Evolutionary conservation across 2,888 invertebrate genomes (phyloP), one percentile per base, ranked within the genome.

Genomic region (Chalcosyrphus nemorum): DNA sequence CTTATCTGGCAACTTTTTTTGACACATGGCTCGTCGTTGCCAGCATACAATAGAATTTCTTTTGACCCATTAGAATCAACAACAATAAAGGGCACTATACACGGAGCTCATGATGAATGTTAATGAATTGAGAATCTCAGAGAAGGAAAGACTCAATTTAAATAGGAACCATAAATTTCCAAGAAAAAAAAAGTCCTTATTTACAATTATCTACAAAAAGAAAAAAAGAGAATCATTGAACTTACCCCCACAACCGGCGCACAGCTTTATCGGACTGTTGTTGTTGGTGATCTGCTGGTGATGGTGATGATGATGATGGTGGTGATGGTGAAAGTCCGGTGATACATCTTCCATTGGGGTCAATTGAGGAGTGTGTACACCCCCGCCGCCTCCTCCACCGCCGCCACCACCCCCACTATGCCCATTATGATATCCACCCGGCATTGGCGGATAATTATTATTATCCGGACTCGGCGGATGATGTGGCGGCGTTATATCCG

Each of bases 161-260:
- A n/a, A n/a, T n/a, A n/a, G n/a, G n/a, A n/a, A n/a, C n/a, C n/a
- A n/a, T n/a, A n/a, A n/a, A 24, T 24, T 24, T 24, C 24, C 24
- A 2, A 24, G 24, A 2, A n/a, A n/a, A n/a, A n/a, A n/a, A n/a
- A n/a, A 24, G 24, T 24, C 24, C 24, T 24, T 24, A 24, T 24
- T 24, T 4, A 24, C 24, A 24, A 24, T 24, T 24, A 24, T 24
- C 3, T 24, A 7, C 7, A 29, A 29, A 29, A 29, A 27, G 5
- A 27, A 27, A 27, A 27, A 27, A 27, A 15, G 17, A 41, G 17
- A 2, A n/a, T n/a, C 1, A 15, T 32, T 27, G 9, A 68, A 87
- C 87, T 89, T 88, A 91, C 97, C 96, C 88, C 97, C 96, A 92
- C 98, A 98, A 88, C 97, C 97, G 87, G 96, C 97, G 92, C 98